Percentiles rank a stretch among this genome's conserved stretches.
phyloP scores from a whole-genome alignment of 2,113 vertebrate genomes.

The Pteruthius melanotis region DNA sequence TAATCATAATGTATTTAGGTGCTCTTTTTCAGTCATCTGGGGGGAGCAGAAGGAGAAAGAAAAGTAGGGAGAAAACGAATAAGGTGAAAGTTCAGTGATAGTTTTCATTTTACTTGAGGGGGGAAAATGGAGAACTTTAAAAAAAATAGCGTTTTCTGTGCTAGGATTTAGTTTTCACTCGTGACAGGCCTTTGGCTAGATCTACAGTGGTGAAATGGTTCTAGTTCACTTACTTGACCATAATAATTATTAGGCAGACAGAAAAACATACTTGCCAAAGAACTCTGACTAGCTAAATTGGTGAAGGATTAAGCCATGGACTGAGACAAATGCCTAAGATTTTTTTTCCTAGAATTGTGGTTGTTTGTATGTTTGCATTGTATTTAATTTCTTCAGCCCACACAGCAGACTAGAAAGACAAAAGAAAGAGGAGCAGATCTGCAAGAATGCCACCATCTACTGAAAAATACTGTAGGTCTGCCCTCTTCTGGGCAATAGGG shows the following conservation, averaged over 20 bases:
- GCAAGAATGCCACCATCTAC: not conserved
- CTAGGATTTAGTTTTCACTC: not conserved
- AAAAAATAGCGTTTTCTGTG: not conserved
- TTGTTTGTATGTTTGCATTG: not conserved
- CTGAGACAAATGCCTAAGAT: not conserved
- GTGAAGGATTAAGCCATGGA: not conserved
- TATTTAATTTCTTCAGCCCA: not conserved
- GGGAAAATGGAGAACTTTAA: not conserved
- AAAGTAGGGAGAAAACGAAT: not conserved
- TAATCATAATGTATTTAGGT: not conserved
- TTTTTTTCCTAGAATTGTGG: not conserved
- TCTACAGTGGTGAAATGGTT: not conserved
- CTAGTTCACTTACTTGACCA: not conserved
- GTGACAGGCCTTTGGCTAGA: not conserved
- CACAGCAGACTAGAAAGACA: not conserved
- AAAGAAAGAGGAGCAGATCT: not conserved
- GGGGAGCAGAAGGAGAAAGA: not conserved
- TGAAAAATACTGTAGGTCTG: conserved; percentile 79
- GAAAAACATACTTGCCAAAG: not conserved
- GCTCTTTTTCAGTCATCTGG: not conserved
- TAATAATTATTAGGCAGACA: not conserved
- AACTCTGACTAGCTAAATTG: not conserved
- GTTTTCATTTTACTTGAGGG: not conserved
- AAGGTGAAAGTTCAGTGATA: not conserved
- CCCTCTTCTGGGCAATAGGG: conserved; percentile 82